Conservation (phyloP, 2,888 invertebrate genomes). For the Mimas tiliae region DNA sequence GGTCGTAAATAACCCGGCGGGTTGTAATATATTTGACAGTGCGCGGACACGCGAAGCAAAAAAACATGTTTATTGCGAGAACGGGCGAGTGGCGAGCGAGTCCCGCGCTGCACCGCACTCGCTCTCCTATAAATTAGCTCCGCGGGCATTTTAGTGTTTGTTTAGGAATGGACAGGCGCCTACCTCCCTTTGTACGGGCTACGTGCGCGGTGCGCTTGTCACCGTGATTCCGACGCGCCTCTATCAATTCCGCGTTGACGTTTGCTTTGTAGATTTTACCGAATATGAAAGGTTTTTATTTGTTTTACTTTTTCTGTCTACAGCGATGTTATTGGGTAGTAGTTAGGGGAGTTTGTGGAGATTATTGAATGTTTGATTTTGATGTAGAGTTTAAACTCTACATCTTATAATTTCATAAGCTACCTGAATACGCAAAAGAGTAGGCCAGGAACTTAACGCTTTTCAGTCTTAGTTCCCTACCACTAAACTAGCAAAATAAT, state of each 20-base stretch:
- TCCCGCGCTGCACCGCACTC: constrained; percentile 32
- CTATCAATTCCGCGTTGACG: constrained; percentile 20
- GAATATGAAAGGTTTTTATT: constrained; percentile 17
- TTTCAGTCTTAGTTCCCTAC: too few species aligned
- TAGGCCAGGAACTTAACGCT: too few species aligned
- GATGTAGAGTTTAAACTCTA: not conserved
- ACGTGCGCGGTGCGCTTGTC: constrained; percentile 35
- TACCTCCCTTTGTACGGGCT: constrained; percentile 38
- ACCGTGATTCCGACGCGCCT: constrained; percentile 37
- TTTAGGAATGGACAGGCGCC: constrained; percentile 53
- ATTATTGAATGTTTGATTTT: not conserved
- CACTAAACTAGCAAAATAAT: too few species aligned
- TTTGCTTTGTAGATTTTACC: not conserved
- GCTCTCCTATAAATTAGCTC: constrained; percentile 68
- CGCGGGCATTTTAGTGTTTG: constrained; percentile 66
- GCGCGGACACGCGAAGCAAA: constrained; percentile 84
- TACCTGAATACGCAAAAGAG: too few species aligned
- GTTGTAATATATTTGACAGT: constrained; percentile 85
- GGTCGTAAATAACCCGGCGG: constrained; percentile 83
- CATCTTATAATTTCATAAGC: too few species aligned
- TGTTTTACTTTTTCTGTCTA: not conserved
- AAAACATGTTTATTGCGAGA: constrained; percentile 83
- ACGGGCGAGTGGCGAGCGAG: constrained; percentile 52
- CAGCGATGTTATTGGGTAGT: not conserved
- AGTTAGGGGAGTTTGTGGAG: not conserved